Evolutionary conservation across 2,797 vertebrate genomes (phyloP).

Genomic region (Peromyscus attwateri): DNA sequence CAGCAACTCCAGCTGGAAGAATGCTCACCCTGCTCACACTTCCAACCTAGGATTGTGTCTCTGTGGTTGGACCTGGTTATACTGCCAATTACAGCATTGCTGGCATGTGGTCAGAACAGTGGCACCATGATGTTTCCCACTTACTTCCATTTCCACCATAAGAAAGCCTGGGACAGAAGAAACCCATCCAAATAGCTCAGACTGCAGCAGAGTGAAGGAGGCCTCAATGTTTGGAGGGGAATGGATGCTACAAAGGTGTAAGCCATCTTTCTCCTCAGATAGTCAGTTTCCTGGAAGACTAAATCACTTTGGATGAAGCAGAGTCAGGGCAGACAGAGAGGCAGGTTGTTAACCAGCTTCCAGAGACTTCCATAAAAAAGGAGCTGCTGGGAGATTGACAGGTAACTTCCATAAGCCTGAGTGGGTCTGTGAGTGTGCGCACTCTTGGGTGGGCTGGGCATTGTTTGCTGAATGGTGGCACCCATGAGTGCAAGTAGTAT

Average conservation of each 20-base stretch:
- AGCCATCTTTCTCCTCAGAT: background rate
- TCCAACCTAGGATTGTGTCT: background rate
- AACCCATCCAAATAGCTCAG: background rate
- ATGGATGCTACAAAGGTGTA: background rate
- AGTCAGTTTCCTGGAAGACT: background rate
- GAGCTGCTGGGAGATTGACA: fast-evolving
- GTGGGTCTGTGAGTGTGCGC: background rate
- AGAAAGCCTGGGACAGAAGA: background rate
- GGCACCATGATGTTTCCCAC: background rate
- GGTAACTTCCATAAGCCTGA: background rate
- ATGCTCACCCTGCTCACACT: no score
- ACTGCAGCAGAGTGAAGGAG: background rate
- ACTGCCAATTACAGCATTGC: no score
- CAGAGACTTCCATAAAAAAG: background rate
- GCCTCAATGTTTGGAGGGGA: background rate
- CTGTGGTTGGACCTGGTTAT: background rate
- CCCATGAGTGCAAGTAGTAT: no score
- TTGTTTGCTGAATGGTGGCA: background rate
- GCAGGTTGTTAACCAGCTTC: background rate
- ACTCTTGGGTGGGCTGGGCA: background rate
- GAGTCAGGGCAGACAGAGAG: background rate
- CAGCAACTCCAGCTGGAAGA: background rate
- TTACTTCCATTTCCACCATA: background rate
- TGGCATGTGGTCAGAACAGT: background rate
- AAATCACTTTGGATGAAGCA: background rate